A percentile compares a stretch with the other conserved stretches of the same genome.
These are phyloP conservation scores for Pseudococcus viburni DNA, from an alignment of 2,888 invertebrate genomes.

Conservation along the genomic window DNA sequence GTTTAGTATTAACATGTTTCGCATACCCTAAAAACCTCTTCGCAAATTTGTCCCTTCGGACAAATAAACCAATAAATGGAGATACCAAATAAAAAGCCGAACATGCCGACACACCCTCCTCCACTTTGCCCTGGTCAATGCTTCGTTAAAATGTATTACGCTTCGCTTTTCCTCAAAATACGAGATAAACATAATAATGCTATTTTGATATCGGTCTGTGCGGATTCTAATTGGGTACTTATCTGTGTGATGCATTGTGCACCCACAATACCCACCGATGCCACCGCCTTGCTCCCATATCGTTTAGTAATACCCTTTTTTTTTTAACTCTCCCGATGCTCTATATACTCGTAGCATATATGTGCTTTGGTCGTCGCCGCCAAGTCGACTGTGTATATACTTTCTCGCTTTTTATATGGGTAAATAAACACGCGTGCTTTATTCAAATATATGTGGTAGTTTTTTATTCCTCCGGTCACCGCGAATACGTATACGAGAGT, in stretches of 20 bases:
- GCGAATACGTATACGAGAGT: neutral
- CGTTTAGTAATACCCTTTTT: conserved; percentile 23
- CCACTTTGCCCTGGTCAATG: neutral
- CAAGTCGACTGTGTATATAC: neutral
- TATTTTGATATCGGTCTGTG: conserved; percentile 57
- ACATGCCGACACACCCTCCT: neutral
- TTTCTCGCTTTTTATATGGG: conserved; percentile 32
- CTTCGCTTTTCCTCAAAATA: conserved; percentile 43
- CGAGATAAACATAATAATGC: conserved; percentile 62
- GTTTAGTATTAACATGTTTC: conserved; percentile 39
- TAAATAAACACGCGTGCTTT: conserved; percentile 32
- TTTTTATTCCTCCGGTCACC: neutral
- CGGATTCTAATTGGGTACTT: conserved; percentile 63
- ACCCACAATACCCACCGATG: conserved; percentile 21
- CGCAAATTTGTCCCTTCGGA: conserved; percentile 57
- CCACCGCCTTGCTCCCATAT: neutral
- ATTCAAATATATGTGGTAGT: conserved; percentile 13
- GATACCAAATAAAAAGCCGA: conserved; percentile 39
- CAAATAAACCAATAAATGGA: conserved; percentile 62
- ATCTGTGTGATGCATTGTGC: conserved; percentile 47
- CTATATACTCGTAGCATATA: neutral
- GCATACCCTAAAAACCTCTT: conserved; percentile 16
- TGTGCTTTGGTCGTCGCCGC: no score
- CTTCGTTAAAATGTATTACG: conserved; percentile 63
- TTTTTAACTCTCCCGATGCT: neutral